Evolutionary conservation across 2,797 vertebrate genomes (phyloP).

Genomic region (Telmatherina bonti): DNA sequence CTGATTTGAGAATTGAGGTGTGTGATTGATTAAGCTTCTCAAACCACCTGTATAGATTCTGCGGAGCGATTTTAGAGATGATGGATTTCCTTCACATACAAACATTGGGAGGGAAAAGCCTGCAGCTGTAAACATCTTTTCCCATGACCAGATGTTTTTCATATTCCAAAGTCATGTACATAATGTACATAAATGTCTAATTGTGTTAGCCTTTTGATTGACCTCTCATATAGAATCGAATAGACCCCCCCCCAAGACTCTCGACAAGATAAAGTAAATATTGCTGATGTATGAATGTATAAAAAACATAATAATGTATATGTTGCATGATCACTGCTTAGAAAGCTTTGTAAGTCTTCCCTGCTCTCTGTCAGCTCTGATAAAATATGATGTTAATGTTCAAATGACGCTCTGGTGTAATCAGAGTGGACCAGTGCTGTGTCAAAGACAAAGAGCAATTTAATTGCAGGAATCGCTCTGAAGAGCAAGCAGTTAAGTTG

Average conservation of each 20-base stretch:
- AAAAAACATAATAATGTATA: neutral
- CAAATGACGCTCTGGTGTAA: neutral
- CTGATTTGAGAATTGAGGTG: too few species aligned
- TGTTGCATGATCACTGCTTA: neutral
- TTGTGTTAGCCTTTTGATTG: neutral
- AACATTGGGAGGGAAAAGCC: too few species aligned
- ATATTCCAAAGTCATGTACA: neutral
- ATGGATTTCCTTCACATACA: too few species aligned
- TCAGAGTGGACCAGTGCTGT: neutral
- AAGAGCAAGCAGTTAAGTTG: constrained; percentile 2
- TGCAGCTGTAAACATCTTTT: too few species aligned
- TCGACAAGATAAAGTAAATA: neutral
- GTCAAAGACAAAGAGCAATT: constrained; percentile 20
- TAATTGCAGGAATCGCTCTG: neutral
- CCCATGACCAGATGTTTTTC: neutral
- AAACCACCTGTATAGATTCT: too few species aligned
- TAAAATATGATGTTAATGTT: constrained; percentile 1
- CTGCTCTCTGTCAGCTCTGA: constrained; percentile 14
- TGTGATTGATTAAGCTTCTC: too few species aligned
- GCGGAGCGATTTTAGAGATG: too few species aligned
- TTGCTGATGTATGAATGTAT: too few species aligned
- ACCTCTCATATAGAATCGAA: neutral
- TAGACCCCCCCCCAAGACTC: neutral
- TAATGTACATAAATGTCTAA: neutral
- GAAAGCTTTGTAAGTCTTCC: neutral